Base-by-base conservation (phyloP, 2,113 vertebrate species). In the Prietella phreatophila region DNA sequence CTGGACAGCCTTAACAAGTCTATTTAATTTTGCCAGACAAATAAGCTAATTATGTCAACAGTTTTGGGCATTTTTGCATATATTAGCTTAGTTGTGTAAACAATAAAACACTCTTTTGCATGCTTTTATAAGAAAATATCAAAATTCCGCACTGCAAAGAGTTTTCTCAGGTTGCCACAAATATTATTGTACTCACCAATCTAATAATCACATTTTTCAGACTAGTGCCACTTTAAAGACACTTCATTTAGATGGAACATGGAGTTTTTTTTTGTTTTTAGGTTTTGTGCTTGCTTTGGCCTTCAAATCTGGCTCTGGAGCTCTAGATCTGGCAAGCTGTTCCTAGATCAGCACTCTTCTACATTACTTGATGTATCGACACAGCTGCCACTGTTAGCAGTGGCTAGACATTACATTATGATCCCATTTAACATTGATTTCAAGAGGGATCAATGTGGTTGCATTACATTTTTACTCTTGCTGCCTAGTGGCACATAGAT, bases 401-500 rank as follows among this genome's bases (percentile, higher is more conserved):
- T 88, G 61, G 86, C 89, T 88, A 83, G 61, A 63, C 36, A 83
- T 87, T 88, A 80, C 61, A 80, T 84, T 79, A 83, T 78, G 17
- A 80, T 90, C 50, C 75, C 81, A 84, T 85, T 88, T 80, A 63
- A 80, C 63, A 87, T 89, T 80, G 88, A 87, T 87, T 80, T 58
- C 5, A 58, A 61, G 73, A 73, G 71, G 36, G 73, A 90, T 88
- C 84, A 88, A 80, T 86, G 80, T 27, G 47, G 71, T 84, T 82
- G 39, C 80, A 55, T 86, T 88, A 81, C 85, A 30, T 76, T 61
- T 84, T 87, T 79, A 84, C 73, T 84, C 47, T 55, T 27, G 36
- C 81, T 83, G 53, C 63, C 42, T 53, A 85, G 36, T 33, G 80
- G 39, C 60, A 69, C 42, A 83, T 19, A 82, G 79, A 83, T n/a